Percentiles rank a stretch among this genome's conserved stretches.
Evolutionary conservation across 1,140 invertebrate genomes (phyloP).

Genomic region (Ostrea denselamellosa): DNA sequence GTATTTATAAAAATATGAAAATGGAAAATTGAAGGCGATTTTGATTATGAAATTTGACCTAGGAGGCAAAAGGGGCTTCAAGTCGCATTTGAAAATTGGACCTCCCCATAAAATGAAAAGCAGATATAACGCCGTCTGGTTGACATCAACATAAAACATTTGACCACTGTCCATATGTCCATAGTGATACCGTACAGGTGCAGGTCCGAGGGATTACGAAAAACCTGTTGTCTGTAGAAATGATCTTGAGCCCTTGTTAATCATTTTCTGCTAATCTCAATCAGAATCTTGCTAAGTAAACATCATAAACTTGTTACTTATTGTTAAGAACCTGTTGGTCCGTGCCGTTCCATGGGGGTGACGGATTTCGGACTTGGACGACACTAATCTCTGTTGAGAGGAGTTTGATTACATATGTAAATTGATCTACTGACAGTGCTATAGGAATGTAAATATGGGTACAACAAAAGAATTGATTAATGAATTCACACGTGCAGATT

Average conservation of each 20-base stretch:
- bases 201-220: background rate
- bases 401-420: slow-evolving; percentile 27
- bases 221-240: background rate
- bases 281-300: background rate
- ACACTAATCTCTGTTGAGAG: background rate
- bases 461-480: background rate
- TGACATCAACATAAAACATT: background rate
- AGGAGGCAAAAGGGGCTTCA: background rate
- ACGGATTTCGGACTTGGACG: background rate
- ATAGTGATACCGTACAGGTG: background rate
- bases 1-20: slow-evolving; percentile 23
- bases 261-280: slow-evolving; percentile 8
- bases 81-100: background rate
- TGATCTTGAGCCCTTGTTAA: slow-evolving; percentile 2
- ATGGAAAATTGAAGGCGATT: slow-evolving; percentile 2
- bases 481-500: slow-evolving; percentile 16
- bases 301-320: slow-evolving; percentile 33
- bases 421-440: background rate
- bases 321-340: background rate
- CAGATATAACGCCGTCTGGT: background rate
- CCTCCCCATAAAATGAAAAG: background rate
- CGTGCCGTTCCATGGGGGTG: background rate
- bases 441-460: slow-evolving; percentile 17
- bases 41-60: background rate
- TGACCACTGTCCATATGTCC: slow-evolving; percentile 27